Evolutionary conservation across 2,888 invertebrate genomes (phyloP), one percentile per base, ranked within the genome.

Genomic region (Pseudococcus viburni): DNA sequence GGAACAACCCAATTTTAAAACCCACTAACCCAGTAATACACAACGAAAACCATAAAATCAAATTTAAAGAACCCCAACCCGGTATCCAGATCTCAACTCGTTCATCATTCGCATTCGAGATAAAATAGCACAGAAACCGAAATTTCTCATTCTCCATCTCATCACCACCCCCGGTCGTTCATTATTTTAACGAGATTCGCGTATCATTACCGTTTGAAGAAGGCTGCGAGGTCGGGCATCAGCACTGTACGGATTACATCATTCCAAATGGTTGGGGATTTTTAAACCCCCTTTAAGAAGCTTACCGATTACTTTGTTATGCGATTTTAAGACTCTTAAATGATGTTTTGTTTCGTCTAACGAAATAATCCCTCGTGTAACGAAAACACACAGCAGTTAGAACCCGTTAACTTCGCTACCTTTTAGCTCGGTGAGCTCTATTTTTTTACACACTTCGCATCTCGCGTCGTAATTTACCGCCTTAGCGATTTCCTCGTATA

Each of bases 271-370:
- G 33, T 4, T 73, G 33, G 12, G 59, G n/a, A 55, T 55, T 73
- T 73, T 73, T 33, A 33, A 73, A 73, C 17, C 39, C 73, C 73
- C 73, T 33, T 73, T 68, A 73, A 73, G 33, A 8, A 33, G 33
- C 73, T 73, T 73, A 73, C 33, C 73, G 73, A 73, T 73, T 73
- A 73, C 73, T 73, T 73, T 33, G 73, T 17, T 73, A 73, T 17
- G 73, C 73, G 33, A 73, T 73, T 73, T 73, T 73, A 73, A 73
- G 73, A 33, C 73, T 73, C 73, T 73, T 73, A 73, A 73, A 73
- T 73, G 33, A 73, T 73, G 73, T 73, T 73, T 73, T 73, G 73
- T 73, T 73, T 33, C 73, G 17, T 73, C 73, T 73, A 73, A 73
- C 73, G 73, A 73, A 73, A 73, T 73, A 33, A 73, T 33, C 33